Evolutionary conservation across 2,797 vertebrate genomes (phyloP).

Genomic region (Hippocampus kuda): DNA sequence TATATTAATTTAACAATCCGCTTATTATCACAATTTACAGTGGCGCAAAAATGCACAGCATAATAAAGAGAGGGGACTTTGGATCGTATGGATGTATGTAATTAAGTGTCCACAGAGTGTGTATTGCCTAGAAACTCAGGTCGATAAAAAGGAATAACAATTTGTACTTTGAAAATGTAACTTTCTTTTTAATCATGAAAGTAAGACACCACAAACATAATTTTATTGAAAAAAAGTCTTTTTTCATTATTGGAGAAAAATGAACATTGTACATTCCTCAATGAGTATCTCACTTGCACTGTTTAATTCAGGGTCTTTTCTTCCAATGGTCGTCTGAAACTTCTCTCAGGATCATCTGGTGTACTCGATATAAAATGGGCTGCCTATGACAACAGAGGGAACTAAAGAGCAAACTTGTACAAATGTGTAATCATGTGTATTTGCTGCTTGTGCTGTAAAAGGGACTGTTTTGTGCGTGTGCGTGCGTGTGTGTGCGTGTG

Average conservation of each 20-base stretch:
- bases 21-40: neutral
- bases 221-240: neutral
- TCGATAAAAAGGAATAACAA: neutral
- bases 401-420: slow-evolving; percentile 11
- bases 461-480: neutral
- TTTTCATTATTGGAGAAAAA: neutral
- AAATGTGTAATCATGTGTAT: slow-evolving; percentile 19
- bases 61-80: neutral
- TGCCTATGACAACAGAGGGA: slow-evolving; percentile 9
- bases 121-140: neutral
- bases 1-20: neutral
- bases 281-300: slow-evolving; percentile 6
- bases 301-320: neutral
- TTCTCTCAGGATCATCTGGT: slow-evolving; percentile 1
- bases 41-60: neutral
- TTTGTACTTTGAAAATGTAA: slow-evolving; percentile 3
- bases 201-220: neutral
- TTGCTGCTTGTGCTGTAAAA: slow-evolving; percentile 13
- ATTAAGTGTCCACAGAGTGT: neutral
- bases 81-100: neutral
- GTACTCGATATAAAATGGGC: neutral
- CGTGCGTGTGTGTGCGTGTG: neutral
- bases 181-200: slow-evolving; percentile 7
- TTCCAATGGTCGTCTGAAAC: neutral
- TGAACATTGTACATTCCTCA: neutral